Conservation (phyloP, 1,140 invertebrate genomes). For the Drosophila orosa region DNA sequence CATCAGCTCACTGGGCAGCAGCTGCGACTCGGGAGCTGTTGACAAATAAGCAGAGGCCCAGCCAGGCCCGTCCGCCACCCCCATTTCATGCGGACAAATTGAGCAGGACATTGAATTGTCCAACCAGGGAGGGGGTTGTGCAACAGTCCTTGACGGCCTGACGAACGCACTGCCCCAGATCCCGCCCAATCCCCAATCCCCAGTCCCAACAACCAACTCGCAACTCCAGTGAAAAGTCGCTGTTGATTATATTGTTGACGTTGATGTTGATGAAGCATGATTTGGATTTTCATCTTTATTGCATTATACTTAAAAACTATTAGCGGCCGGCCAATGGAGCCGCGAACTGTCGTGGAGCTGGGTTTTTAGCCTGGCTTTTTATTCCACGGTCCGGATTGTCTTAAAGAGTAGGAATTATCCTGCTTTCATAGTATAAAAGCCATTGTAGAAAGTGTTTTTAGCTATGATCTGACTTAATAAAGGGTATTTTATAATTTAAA, state of each 20-base stretch:
- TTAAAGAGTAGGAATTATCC: no score
- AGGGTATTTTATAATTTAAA: background rate
- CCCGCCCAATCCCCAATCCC: background rate
- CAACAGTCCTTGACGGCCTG: slow-evolving; percentile 65
- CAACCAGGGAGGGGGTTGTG: slow-evolving; percentile 53
- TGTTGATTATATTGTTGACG: slow-evolving; percentile 81
- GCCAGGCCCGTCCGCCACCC: slow-evolving; percentile 35
- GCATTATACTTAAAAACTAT: slow-evolving; percentile 83
- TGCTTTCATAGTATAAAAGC: no score
- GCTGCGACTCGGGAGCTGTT: slow-evolving; percentile 44
- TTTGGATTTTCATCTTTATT: slow-evolving; percentile 83
- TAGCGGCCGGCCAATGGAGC: slow-evolving; percentile 50
- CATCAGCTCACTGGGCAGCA: slow-evolving; percentile 65
- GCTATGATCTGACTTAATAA: background rate
- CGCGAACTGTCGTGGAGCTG: background rate
- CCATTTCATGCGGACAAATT: slow-evolving; percentile 77
- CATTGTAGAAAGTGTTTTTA: background rate
- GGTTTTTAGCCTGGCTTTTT: background rate
- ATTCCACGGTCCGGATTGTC: background rate
- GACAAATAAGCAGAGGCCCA: slow-evolving; percentile 55
- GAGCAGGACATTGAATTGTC: slow-evolving; percentile 82
- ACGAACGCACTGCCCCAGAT: slow-evolving; percentile 24
- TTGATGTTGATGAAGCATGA: slow-evolving; percentile 83
- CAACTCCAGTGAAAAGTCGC: slow-evolving; percentile 39
- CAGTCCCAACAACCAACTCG: background rate